Evolutionary conservation across 1,140 invertebrate species (phyloP), one percentile per base, ranked within the genome.

Genomic region (Oedothorax gibbosus): DNA sequence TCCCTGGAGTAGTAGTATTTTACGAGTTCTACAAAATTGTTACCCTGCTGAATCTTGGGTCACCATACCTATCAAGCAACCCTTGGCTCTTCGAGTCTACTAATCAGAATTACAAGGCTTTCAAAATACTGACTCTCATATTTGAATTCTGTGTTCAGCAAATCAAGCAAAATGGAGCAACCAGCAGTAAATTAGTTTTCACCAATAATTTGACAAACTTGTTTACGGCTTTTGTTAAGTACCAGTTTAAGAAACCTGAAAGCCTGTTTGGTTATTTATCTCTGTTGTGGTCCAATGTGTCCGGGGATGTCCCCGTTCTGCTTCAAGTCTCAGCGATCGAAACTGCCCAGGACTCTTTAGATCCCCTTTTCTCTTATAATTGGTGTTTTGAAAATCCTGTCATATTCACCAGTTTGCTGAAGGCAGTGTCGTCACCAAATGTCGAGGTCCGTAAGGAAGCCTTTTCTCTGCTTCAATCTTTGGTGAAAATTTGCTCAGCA

Each of bases 381-480:
- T 86, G 76, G 68, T 66, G 72, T 65, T 86, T 86, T 75, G 69
- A 80, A 14, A 73, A 60, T 81, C 4, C 15, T 50, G 9, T 18
- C 15, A 1, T 72, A 10, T 80, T 18, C 12, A 18, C 60, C 60
- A 65, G 7, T 51, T 75, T 73, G 11, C n/a, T 71, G 0, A 75
- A 71, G 9, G 68, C 69, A 20, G 14, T 81, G 7, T 11, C 51
- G 11, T 65, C 57, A 50, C 2, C 65, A 20, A 7, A 53, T 8
- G 18, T 18, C 7, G 62, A 50, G n/a, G 50, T 80, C 8, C 14
- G 85, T 3, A 11, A 14, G n/a, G n/a, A 20, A 14, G 18, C 68
- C 11, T 68, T 86, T 11, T 9, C 8, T 50, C 53, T 80, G 12
- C 18, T 86, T 5, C 49, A 50, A 66, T 18, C 62, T 11, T 12